These are phyloP conservation scores for Hormiphora californensis DNA, from an alignment of 37 sponge, comb jelly and placozoan genomes.

Conservation along the genomic window DNA sequence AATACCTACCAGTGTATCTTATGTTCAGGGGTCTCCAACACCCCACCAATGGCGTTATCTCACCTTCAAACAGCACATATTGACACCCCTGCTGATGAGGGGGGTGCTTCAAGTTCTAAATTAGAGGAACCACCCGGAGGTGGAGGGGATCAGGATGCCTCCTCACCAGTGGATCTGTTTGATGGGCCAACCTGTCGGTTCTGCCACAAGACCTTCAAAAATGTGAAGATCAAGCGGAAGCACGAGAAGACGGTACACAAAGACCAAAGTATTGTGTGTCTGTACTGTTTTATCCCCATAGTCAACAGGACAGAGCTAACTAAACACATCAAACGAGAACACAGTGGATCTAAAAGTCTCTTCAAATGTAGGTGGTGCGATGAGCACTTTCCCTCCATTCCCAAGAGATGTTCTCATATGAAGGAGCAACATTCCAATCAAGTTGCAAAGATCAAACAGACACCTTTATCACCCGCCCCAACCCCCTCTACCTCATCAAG, in stretches of 20 bases:
- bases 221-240: slow-evolving; percentile 36
- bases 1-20: slow-evolving; percentile 29
- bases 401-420: slow-evolving; percentile 44
- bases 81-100: too few relatives aligned
- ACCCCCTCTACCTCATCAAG: background rate
- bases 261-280: slow-evolving; percentile 36
- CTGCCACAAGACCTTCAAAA: slow-evolving; percentile 41
- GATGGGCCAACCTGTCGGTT: slow-evolving; percentile 37
- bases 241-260: slow-evolving; percentile 49
- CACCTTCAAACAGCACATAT: slow-evolving; percentile 23
- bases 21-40: background rate
- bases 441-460: slow-evolving; percentile 36
- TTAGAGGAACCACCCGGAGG: background rate
- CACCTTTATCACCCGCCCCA: background rate
- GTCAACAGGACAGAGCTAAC: slow-evolving; percentile 40
- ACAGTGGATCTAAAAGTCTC: slow-evolving; percentile 47
- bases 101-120: background rate
- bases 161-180: background rate
- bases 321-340: slow-evolving; percentile 48
- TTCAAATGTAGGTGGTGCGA: slow-evolving; percentile 53
- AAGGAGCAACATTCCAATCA: slow-evolving; percentile 46
- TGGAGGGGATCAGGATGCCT: background rate
- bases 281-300: slow-evolving; percentile 49
- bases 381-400: slow-evolving; percentile 40
- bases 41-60: slow-evolving; percentile 4